These are phyloP conservation scores for Melanocharis versteri DNA, from an alignment of 2,113 vertebrate genomes.

Conservation along the genomic window DNA sequence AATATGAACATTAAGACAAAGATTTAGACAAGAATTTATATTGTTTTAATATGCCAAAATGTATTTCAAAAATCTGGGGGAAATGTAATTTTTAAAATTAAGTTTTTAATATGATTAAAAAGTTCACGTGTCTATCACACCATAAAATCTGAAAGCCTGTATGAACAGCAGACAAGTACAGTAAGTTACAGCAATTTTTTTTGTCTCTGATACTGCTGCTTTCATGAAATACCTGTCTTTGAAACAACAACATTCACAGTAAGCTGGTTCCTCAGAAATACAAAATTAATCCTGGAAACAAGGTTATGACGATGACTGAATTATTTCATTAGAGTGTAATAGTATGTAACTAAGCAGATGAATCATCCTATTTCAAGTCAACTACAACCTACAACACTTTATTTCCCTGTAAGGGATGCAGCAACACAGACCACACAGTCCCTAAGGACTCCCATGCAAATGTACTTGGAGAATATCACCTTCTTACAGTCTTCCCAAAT, in stretches of 20 bases:
- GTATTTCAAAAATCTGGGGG: neutral
- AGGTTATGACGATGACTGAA: neutral
- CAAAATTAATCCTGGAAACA: neutral
- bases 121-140: neutral
- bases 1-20: neutral
- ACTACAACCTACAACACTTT: neutral
- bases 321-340: neutral
- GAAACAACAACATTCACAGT: neutral
- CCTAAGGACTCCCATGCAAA: neutral
- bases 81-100: neutral
- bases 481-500: neutral
- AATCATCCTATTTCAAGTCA: neutral
- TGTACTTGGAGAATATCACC: neutral
- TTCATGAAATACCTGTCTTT: neutral
- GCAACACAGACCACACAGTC: neutral
- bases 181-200: neutral
- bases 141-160: neutral
- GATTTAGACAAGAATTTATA: neutral
- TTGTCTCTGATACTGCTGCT: neutral
- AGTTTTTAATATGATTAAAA: neutral
- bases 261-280: neutral
- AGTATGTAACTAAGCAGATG: neutral
- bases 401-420: neutral
- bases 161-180: neutral
- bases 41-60: neutral